Conservation (phyloP, 2,113 vertebrate genomes). For the Halcyon senegalensis region DNA sequence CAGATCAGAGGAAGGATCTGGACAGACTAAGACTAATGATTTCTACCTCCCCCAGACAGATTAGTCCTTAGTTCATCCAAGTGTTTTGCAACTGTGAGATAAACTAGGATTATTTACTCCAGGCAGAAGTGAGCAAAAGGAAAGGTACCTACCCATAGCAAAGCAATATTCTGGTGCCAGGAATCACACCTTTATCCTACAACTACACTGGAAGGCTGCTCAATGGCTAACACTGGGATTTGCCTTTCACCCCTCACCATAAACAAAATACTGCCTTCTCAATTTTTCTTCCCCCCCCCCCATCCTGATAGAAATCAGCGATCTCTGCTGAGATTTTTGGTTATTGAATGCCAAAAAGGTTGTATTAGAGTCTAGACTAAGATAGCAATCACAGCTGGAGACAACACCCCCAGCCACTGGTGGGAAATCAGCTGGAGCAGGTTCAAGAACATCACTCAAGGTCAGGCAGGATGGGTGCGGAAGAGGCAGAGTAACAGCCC, state of each 20-base stretch:
- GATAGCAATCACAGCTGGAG: neutral
- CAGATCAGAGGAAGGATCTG: neutral
- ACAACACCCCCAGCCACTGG: neutral
- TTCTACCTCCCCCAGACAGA: neutral
- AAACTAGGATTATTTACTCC: neutral
- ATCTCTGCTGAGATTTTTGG: neutral
- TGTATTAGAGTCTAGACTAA: neutral
- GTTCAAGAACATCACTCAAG: neutral
- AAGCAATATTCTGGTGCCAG: neutral
- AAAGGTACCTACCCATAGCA: neutral
- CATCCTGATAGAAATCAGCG: neutral
- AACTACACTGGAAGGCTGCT: neutral
- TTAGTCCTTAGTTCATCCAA: neutral
- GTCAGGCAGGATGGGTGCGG: neutral
- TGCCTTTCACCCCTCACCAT: neutral
- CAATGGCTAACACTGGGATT: neutral
- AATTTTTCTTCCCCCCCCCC: neutral
- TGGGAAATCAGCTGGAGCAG: neutral
- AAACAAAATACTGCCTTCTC: neutral
- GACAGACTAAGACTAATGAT: neutral
- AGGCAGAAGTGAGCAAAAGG: neutral
- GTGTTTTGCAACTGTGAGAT: neutral
- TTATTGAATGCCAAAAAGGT: neutral
- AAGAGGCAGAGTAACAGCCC: neutral
- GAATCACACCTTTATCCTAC: neutral